Base-by-base conservation (phyloP, 2,888 invertebrate species). In the Andrena praecox region DNA sequence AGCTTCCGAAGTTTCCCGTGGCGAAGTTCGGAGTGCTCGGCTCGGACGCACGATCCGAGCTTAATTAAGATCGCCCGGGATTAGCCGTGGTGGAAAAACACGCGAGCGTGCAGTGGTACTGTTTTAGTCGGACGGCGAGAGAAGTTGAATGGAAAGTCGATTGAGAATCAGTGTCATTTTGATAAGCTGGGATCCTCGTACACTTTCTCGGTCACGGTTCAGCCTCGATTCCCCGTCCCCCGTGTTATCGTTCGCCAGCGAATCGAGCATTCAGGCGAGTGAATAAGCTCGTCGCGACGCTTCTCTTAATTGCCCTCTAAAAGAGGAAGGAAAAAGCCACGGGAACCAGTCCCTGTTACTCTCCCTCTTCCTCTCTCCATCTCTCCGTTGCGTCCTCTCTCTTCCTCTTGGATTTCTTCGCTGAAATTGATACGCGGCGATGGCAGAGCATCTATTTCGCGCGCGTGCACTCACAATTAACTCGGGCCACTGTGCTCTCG, bases 381-480 rank as follows among this genome's bases (percentile, higher is more conserved):
- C 16, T 16, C 16, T 42, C 42, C 12, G 2, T 42, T 16, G 4
- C 16, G 16, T 1, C 42, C 42, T 42, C 33, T 16, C 42, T 42
- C 42, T 64, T 1, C 1, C 4, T 5, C 12, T n/a, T 20, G 20
- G 4, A 24, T 10, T 48, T 16, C 29, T 16, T 64, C 27, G 48
- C 16, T 42, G 42, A 42, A 42, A 52, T 48, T 29, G 67, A 54
- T 68, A 63, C 62, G 60, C 16, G 59, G 16, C 27, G 24, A 1
- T 8, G 59, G 10, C 20, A 29, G 29, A 29, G 29, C 33, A 35
- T 63, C 62, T 31, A 31, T 73, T 42, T 10, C 48, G 42, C 67
- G 62, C 67, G 60, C 52, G 62, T n/a, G 12, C n/a, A 8, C n/a
- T 0, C n/a, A 33, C 63, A 50, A 79, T 79, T 66, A 64, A 69